Percentiles rank a stretch among this genome's conserved stretches.
These are phyloP conservation scores for Cristatella mucedo DNA, from an alignment of 2,888 invertebrate species.

Conservation along the genomic window DNA sequence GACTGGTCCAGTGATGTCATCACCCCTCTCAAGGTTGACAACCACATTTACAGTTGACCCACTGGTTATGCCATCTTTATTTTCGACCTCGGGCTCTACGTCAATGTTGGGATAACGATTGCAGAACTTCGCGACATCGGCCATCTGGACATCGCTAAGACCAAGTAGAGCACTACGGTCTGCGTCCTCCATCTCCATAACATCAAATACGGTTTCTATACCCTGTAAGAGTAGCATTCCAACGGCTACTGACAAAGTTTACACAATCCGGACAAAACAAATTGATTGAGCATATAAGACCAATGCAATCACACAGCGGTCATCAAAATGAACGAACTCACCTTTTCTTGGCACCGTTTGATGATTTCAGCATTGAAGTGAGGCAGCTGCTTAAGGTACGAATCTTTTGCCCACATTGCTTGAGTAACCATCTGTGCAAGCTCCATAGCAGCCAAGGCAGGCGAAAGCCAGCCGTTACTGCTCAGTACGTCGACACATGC, in stretches of 20 bases:
- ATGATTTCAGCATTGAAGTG: constrained; percentile 78
- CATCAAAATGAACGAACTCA: constrained; percentile 24
- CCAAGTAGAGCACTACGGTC: constrained; percentile 58
- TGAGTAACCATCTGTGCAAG: constrained; percentile 98
- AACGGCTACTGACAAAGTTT: too few relatives aligned
- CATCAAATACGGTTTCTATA: constrained; percentile 82
- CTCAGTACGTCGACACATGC: constrained; percentile 84
- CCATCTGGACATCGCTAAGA: constrained; percentile 67
- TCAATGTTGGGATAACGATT: constrained; percentile 98
- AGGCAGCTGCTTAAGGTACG: constrained; percentile 86
- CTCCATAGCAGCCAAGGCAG: constrained; percentile 98
- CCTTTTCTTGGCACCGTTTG: constrained; percentile 76
- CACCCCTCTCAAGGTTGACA: constrained; percentile 84
- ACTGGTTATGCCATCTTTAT: constrained; percentile 54
- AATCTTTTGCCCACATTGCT: constrained; percentile 99
- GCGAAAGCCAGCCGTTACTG: constrained; percentile 92
- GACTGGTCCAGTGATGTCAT: constrained; percentile 87
- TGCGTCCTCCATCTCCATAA: constrained; percentile 81
- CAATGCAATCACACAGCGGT: not conserved
- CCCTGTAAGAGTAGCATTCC: constrained; percentile 41
- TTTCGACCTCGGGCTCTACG: constrained; percentile 71
- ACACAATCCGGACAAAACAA: too few relatives aligned
- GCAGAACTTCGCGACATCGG: constrained; percentile 93
- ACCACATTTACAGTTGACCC: constrained; percentile 56
- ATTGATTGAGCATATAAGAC: constrained; percentile 2